phyloP scores from a whole-genome alignment of 2,888 invertebrate genomes.

The Folsomia candida region DNA sequence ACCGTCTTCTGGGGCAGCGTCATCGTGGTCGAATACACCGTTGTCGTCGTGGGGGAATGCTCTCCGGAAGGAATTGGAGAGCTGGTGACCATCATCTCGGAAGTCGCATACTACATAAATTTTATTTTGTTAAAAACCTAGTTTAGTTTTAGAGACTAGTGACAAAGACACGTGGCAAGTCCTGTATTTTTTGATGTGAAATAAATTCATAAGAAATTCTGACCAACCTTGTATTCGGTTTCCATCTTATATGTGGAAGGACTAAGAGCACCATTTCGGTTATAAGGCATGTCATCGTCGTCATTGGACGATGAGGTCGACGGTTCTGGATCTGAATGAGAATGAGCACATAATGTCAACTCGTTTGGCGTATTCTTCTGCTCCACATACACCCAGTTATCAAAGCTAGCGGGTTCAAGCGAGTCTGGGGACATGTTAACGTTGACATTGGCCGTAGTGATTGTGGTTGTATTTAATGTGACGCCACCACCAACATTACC shows the following conservation, averaged over 20 bases:
- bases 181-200: too few species aligned
- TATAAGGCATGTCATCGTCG: conserved; percentile 44
- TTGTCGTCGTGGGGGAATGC: conserved; percentile 50
- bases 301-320: conserved; percentile 40
- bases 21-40: conserved; percentile 46
- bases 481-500: too few species aligned
- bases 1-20: conserved; percentile 48
- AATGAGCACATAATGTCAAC: conserved; percentile 29
- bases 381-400: conserved; percentile 55
- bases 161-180: too few species aligned
- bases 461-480: too few species aligned
- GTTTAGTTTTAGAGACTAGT: too few species aligned
- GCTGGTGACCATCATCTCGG: conserved; percentile 47
- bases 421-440: conserved; percentile 17
- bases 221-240: conserved; percentile 43
- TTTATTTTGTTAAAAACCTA: too few species aligned
- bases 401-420: conserved; percentile 52
- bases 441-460: too few species aligned
- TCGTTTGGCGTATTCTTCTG: conserved; percentile 47
- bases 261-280: conserved; percentile 41
- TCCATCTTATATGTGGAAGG: conserved; percentile 48
- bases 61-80: conserved; percentile 53
- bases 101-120: conserved; percentile 41
- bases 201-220: too few species aligned
- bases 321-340: conserved; percentile 39